A percentile compares a stretch with the other conserved stretches of the same genome.
These are phyloP conservation scores for Zootoca vivipara DNA, from an alignment of 2,113 vertebrate genomes.

Conservation along the genomic window DNA sequence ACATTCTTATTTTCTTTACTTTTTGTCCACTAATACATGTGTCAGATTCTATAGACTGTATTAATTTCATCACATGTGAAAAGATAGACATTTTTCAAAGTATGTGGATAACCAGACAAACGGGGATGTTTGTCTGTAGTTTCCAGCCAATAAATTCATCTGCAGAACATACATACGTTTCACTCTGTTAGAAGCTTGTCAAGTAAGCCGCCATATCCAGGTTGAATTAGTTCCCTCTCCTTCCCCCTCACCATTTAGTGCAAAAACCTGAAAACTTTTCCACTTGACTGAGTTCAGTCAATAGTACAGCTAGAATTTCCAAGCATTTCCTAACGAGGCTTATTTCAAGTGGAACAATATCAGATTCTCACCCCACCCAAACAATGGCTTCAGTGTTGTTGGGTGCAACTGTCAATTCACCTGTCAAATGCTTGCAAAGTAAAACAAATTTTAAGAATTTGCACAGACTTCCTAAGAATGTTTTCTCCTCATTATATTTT, in stretches of 20 bases:
- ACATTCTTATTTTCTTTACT: conserved; percentile 3
- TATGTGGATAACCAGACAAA: background rate
- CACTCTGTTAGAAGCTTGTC: conserved; percentile 44
- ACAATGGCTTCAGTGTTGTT: conserved; percentile 67
- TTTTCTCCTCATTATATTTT: conserved; percentile 36
- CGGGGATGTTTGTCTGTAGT: background rate
- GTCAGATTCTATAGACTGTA: background rate
- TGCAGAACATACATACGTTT: conserved; percentile 61
- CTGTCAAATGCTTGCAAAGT: conserved; percentile 54
- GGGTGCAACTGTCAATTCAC: conserved; percentile 51
- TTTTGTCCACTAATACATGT: background rate
- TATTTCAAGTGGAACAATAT: conserved; percentile 67
- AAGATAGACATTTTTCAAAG: conserved; percentile 1
- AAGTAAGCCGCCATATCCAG: conserved; percentile 58
- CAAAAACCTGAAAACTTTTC: conserved; percentile 68
- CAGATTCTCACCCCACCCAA: conserved; percentile 38
- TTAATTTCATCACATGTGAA: background rate
- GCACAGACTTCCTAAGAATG: conserved; percentile 53
- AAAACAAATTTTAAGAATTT: conserved; percentile 59
- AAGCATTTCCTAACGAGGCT: conserved; percentile 44
- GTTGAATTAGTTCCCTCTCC: conserved; percentile 62
- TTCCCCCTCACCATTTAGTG: conserved; percentile 50
- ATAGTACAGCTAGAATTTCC: conserved; percentile 35
- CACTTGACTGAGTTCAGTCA: conserved; percentile 61
- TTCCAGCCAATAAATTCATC: conserved; percentile 37